Evolutionary conservation across 2,113 vertebrate genomes (phyloP), one percentile per base, ranked within the genome.

Genomic region (Pomatostomus ruficeps): DNA sequence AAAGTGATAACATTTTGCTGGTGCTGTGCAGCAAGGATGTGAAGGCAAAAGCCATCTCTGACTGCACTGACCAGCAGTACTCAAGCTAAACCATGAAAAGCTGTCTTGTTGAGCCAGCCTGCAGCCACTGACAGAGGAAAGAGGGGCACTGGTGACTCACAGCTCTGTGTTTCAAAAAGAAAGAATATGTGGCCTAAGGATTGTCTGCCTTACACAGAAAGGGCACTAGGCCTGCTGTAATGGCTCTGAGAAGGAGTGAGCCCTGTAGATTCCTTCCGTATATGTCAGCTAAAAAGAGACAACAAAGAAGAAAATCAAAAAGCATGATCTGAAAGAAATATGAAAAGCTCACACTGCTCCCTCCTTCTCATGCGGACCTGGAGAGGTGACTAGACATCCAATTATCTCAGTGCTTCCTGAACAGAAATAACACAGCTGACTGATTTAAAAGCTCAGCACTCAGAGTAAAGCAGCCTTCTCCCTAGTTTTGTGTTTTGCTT

Each of bases 401-500:
- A 35, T 76, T 90, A 87, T 48, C 77, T 73, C 36, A 54, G 28
- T 78, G 26, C 23, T 85, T 85, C 58, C 61, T 0, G 0, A 87
- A 75, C 0, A 68, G 54, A 89, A 89, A 65, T 87, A 93, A 78
- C 26, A 61, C 1, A 1, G 33, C 18, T 75, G 46, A 77, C 35
- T 84, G 40, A 74, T 77, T 90, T 46, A 52, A 84, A 91, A 92
- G 78, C 55, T 88, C 79, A 92, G 23, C 19, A 23, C 23, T 71
- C 46, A 62, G 49, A 80, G 33, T 15, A 66, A 54, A 93, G 26
- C 57, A 84, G 15, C 25, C 20, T 67, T 91, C 57, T 77, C 38
- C 19, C 14, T 55, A 48, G 33, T 20, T 92, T 58, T 55, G 9
- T 91, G n/a, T 73, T 93, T 90, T 88, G 46, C 79, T 95, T 89